Evolutionary conservation across 2,113 vertebrate genomes (phyloP).

Genomic region (Synchiropus splendidus): DNA sequence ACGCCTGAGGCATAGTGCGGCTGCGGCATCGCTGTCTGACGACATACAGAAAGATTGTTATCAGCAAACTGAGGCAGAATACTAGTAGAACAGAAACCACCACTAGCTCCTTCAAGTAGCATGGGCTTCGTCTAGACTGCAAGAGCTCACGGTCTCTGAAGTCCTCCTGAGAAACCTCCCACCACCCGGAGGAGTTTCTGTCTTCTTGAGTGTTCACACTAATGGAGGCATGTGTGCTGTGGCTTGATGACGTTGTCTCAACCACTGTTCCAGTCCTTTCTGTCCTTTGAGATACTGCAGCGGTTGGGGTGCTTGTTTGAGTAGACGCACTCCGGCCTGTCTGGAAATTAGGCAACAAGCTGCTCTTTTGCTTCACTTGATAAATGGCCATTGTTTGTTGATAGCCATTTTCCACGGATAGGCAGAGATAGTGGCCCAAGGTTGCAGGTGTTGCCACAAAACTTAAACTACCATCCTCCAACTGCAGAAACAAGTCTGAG

Average conservation of each 20-base stretch:
- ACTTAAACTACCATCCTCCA: constrained; percentile 43
- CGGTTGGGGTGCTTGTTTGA: not conserved
- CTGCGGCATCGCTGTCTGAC: constrained; percentile 33
- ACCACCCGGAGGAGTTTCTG: constrained; percentile 13
- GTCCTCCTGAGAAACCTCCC: constrained; percentile 1
- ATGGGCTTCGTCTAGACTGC: constrained; percentile 1
- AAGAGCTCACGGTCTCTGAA: constrained; percentile 6
- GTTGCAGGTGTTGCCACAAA: constrained; percentile 63
- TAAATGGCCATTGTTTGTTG: constrained; percentile 53
- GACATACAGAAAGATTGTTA: constrained; percentile 39
- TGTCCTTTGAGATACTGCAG: constrained; percentile 6
- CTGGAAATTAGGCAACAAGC: constrained; percentile 8
- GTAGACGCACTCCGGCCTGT: not conserved
- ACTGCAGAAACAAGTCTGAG: constrained; percentile 50
- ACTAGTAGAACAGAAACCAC: constrained; percentile 55
- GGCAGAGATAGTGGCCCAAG: constrained; percentile 59
- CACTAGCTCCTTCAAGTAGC: constrained; percentile 60
- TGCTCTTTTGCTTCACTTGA: constrained; percentile 51
- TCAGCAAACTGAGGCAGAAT: constrained; percentile 43
- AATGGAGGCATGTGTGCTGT: constrained; percentile 5
- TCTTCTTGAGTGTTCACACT: too few species aligned
- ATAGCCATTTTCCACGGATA: constrained; percentile 57
- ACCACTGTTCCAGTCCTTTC: constrained; percentile 3
- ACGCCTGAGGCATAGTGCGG: constrained; percentile 31
- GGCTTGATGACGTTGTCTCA: constrained; percentile 10